Conservation (phyloP, 2,113 vertebrate species). For the Stomatorhinus ivindoensis region DNA sequence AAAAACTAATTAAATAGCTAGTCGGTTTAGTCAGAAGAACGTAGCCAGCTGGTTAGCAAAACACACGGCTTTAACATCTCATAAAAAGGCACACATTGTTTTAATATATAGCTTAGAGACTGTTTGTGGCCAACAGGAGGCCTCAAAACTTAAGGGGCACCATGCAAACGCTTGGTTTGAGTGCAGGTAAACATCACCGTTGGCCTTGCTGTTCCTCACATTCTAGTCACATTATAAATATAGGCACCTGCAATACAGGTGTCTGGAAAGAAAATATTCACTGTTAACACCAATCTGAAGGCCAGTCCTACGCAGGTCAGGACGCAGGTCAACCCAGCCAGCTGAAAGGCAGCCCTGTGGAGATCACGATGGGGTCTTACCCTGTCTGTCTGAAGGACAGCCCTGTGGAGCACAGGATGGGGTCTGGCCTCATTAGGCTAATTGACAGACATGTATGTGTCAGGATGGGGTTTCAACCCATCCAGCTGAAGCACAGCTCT, state of each 20-base stretch:
- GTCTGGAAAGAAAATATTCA: background rate
- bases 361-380: background rate
- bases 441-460: too few species aligned
- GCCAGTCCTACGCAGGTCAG: background rate
- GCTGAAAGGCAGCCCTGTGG: too few species aligned
- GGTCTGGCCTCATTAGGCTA: background rate
- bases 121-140: background rate
- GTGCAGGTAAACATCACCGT: background rate
- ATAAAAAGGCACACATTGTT: background rate
- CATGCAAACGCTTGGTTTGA: background rate
- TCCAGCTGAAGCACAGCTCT: background rate
- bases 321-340: too few species aligned
- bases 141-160: background rate
- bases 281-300: background rate
- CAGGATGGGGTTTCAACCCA: background rate
- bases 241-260: background rate
- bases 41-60: background rate
- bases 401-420: background rate
- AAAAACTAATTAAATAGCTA: background rate
- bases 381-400: constrained; percentile 15
- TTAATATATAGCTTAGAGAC: background rate
- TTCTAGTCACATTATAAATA: background rate
- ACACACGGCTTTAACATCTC: background rate
- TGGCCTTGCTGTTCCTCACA: background rate
- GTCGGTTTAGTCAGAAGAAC: background rate